phyloP scores from a whole-genome alignment of 2,888 invertebrate genomes.

The Pocota personata region DNA sequence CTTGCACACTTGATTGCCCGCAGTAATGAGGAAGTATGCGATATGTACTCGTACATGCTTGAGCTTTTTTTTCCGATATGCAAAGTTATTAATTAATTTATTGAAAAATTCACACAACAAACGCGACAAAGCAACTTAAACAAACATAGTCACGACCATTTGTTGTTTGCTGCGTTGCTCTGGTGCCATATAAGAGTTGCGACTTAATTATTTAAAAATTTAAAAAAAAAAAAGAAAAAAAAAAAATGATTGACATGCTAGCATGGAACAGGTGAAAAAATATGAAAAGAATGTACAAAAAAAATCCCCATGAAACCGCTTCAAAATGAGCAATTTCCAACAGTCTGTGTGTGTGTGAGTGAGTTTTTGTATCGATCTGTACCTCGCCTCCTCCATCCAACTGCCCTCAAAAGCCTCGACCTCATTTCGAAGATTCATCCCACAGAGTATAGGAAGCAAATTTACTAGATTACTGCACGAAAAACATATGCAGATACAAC shows the following conservation, averaged over 20 bases:
- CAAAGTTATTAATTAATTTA: conserved; percentile 64
- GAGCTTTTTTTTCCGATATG: conserved; percentile 25
- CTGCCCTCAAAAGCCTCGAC: conserved; percentile 62
- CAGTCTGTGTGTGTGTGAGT: not conserved
- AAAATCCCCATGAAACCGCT: conserved; percentile 1
- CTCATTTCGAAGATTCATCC: conserved; percentile 58
- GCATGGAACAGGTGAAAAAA: conserved; percentile 60
- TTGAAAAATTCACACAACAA: conserved; percentile 49
- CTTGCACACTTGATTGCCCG: conserved; percentile 47
- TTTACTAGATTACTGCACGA: conserved; percentile 66
- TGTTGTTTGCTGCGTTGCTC: not conserved
- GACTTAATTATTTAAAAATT: conserved; percentile 56
- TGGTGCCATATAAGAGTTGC: conserved; percentile 13
- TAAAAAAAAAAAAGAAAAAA: not conserved
- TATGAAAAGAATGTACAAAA: not conserved
- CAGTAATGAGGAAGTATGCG: conserved; percentile 60
- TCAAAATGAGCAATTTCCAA: conserved; percentile 34
- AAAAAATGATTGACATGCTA: conserved; percentile 59
- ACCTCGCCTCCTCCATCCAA: conserved; percentile 1
- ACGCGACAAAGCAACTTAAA: conserved; percentile 6
- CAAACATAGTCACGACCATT: conserved; percentile 21
- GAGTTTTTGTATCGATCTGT: not conserved
- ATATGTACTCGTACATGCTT: not conserved
- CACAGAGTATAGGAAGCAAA: conserved; percentile 66
- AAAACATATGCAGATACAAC: conserved; percentile 42